Conservation (phyloP, 2,797 vertebrate species). For the Sciaenops ocellatus region DNA sequence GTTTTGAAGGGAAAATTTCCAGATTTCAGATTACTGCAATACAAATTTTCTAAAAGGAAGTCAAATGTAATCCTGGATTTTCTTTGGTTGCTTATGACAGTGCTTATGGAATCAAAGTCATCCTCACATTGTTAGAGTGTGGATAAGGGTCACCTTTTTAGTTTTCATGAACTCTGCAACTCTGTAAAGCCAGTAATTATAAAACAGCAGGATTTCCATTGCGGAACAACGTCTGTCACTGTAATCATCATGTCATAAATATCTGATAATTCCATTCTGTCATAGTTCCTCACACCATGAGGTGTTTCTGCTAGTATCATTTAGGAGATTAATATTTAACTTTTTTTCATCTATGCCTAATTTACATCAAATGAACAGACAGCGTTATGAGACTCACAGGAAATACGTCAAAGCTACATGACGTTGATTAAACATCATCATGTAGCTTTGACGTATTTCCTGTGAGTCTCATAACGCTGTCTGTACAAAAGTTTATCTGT, state of each 20-base stretch:
- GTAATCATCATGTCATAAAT: neutral
- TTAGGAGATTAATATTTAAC: neutral
- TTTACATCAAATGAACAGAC: neutral
- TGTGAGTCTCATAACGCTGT: neutral
- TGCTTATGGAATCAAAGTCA: slow-evolving; percentile 1
- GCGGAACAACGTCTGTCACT: neutral
- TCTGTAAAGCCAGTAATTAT: neutral
- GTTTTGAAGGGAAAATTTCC: neutral
- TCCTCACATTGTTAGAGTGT: neutral
- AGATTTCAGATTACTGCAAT: neutral
- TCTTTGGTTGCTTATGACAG: neutral
- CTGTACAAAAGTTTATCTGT: neutral
- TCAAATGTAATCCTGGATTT: neutral
- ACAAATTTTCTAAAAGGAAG: neutral
- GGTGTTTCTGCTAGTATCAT: neutral
- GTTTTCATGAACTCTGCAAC: slow-evolving; percentile 1
- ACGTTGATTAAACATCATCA: neutral
- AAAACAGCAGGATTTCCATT: neutral
- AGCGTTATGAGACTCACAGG: too few relatives aligned
- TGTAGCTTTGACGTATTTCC: neutral
- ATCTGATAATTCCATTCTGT: neutral
- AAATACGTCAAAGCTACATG: too few relatives aligned
- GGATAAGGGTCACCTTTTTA: neutral
- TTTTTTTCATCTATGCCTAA: neutral
- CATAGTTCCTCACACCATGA: neutral